phyloP scores from a whole-genome alignment of 1,140 invertebrate genomes.

The Dendroctonus valens region DNA sequence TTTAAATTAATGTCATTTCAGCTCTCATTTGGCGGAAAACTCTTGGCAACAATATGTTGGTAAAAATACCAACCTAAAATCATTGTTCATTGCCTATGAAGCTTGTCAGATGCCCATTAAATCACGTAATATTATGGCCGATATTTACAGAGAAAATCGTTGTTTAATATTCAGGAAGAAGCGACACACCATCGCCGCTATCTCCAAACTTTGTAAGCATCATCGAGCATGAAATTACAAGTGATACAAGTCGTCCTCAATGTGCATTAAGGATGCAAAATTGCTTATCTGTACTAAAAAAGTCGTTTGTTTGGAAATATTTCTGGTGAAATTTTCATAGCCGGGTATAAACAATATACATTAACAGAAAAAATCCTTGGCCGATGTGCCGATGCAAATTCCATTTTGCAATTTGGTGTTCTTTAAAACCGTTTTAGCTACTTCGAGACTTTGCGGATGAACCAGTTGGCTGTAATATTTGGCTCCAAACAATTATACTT shows the following conservation, averaged over 20 bases:
- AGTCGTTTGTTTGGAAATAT: not conserved
- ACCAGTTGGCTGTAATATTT: too few relatives aligned
- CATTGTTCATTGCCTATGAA: not conserved
- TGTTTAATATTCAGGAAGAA: constrained; percentile 4
- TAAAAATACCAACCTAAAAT: not conserved
- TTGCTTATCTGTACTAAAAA: constrained; percentile 18
- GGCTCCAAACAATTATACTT: too few relatives aligned
- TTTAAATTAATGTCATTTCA: not conserved
- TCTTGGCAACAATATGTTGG: too few relatives aligned
- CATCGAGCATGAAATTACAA: constrained; percentile 11
- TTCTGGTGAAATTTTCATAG: too few relatives aligned
- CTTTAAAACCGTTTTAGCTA: too few relatives aligned
- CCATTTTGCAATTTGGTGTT: too few relatives aligned
- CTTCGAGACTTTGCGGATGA: too few relatives aligned
- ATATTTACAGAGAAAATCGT: not conserved
- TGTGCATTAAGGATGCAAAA: constrained; percentile 12
- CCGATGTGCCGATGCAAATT: too few relatives aligned
- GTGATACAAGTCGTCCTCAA: constrained; percentile 11
- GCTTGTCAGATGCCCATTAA: not conserved
- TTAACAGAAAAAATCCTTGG: too few relatives aligned
- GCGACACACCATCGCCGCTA: constrained; percentile 7
- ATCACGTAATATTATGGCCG: not conserved
- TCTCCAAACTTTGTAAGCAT: not conserved
- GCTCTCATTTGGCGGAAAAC: not conserved
- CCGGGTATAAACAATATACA: too few relatives aligned